These are phyloP conservation scores for Fregetta grallaria DNA, from an alignment of 2,113 vertebrate genomes.

Conservation along the genomic window DNA sequence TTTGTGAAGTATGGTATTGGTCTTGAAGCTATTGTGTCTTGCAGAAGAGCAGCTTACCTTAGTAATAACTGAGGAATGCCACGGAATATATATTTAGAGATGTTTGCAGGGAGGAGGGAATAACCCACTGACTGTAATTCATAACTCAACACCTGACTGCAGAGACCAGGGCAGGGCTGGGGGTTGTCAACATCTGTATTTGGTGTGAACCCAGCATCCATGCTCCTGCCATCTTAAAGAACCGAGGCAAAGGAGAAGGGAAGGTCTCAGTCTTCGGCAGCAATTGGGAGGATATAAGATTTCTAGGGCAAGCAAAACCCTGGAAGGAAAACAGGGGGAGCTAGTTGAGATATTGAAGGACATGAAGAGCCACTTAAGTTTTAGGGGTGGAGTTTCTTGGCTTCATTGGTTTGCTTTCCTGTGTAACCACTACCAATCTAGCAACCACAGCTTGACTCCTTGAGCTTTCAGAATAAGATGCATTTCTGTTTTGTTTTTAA, in stretches of 20 bases:
- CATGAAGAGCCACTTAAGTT: not conserved
- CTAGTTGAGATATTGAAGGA: not conserved
- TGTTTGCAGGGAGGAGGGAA: not conserved
- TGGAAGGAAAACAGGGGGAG: not conserved
- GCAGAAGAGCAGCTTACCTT: not conserved
- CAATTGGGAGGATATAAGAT: not conserved
- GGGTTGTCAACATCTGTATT: not conserved
- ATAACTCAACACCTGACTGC: not conserved
- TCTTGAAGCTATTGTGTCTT: not conserved
- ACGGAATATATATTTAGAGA: not conserved
- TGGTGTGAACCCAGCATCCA: not conserved
- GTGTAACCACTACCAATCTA: not conserved
- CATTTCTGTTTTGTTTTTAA: slow-evolving; percentile 9
- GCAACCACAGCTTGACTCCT: not conserved
- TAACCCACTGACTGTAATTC: not conserved
- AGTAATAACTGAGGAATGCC: not conserved
- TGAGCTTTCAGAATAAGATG: not conserved
- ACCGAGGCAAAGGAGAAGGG: not conserved
- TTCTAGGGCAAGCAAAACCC: not conserved
- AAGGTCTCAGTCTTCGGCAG: not conserved
- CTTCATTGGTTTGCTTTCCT: slow-evolving; percentile 5
- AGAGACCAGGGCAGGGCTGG: not conserved
- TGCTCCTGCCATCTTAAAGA: not conserved
- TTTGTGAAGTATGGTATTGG: not conserved
- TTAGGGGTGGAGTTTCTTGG: not conserved